Conservation (phyloP, 2,113 vertebrate genomes). For the Oncorhynchus keta region DNA sequence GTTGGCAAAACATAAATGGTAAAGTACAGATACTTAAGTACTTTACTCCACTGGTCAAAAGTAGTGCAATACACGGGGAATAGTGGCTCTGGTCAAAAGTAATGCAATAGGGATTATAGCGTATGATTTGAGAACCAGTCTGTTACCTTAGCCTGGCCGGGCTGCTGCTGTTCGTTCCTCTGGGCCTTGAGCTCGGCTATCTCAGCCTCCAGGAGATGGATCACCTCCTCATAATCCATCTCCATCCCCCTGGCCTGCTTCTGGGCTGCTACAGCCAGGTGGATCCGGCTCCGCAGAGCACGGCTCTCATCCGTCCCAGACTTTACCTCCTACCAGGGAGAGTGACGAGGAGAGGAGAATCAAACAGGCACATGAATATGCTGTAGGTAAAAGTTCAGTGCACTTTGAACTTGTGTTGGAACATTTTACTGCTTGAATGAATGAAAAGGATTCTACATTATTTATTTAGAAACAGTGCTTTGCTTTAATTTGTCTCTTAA, state of each 20-base stretch:
- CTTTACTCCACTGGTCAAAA: no score
- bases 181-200: constrained; percentile 88
- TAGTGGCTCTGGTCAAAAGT: no score
- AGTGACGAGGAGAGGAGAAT: background rate
- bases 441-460: no score
- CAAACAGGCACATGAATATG: background rate
- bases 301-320: constrained; percentile 80
- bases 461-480: no score
- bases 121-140: constrained; percentile 42
- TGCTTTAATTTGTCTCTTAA: no score
- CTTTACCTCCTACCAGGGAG: constrained; percentile 79
- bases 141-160: constrained; percentile 53
- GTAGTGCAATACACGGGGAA: no score
- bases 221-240: constrained; percentile 95
- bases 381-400: no score
- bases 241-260: constrained; percentile 88
- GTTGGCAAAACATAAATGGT: no score
- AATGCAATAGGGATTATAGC: no score
- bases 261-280: constrained; percentile 87
- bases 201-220: constrained; percentile 89
- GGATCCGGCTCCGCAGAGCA: constrained; percentile 78
- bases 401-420: no score
- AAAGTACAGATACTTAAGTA: no score
- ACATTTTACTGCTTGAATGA: no score
- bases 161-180: constrained; percentile 64